Conservation (phyloP, 2,888 invertebrate species). For the Tenthredo livida region DNA sequence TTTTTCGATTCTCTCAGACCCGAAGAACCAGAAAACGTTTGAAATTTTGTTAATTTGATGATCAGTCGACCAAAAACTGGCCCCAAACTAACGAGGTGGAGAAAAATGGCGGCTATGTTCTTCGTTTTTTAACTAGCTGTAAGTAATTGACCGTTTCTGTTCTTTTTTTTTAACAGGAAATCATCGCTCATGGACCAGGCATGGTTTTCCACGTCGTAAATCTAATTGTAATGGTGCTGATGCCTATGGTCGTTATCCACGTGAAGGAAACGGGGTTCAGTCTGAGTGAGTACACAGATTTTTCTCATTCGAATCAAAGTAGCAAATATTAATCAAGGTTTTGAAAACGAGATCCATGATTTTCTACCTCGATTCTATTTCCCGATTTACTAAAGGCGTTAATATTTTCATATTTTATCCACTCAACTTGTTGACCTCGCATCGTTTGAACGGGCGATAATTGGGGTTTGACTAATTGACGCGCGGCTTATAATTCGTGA, state of each 20-base stretch:
- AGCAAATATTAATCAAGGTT: not conserved
- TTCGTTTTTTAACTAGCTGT: not conserved
- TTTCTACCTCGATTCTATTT: not conserved
- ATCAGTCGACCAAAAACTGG: not conserved
- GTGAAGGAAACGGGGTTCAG: conserved; percentile 88
- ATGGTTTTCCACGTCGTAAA: conserved; percentile 88
- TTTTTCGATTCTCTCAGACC: not conserved
- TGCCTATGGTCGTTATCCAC: conserved; percentile 91
- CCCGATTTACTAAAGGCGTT: not conserved
- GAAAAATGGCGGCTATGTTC: conserved; percentile 7
- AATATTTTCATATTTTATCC: not conserved
- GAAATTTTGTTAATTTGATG: not conserved
- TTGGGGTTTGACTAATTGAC: conserved; percentile 32
- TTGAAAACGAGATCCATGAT: not conserved
- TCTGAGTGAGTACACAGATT: conserved; percentile 83
- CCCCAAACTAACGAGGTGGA: conserved; percentile 5
- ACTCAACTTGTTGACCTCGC: not conserved
- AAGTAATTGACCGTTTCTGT: conserved; percentile 45
- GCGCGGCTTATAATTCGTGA: not conserved
- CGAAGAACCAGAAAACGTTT: not conserved
- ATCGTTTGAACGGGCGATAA: conserved; percentile 35
- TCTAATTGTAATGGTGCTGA: conserved; percentile 86
- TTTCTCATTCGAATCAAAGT: not conserved
- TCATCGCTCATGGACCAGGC: conserved; percentile 85
- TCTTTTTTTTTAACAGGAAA: conserved; percentile 81